Evolutionary conservation across 2,797 vertebrate genomes (phyloP).

Genomic region (Thripadectes ignobilis): DNA sequence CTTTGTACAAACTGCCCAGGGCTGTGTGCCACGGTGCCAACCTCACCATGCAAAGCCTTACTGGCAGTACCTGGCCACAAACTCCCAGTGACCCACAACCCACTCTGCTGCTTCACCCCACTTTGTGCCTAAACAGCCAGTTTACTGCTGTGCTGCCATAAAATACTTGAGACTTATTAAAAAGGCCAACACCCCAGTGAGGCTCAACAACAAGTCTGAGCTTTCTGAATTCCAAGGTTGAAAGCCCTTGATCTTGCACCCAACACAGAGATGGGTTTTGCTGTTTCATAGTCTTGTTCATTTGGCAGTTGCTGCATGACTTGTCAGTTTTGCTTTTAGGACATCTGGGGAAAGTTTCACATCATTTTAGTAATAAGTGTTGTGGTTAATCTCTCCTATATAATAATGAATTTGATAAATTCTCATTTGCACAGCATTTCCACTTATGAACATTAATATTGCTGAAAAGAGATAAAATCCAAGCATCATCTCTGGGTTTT

Average conservation of each 20-base stretch:
- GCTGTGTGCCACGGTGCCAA: neutral
- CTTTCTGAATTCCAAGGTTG: neutral
- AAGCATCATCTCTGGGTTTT: neutral
- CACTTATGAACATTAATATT: neutral
- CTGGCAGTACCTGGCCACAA: fast-evolving
- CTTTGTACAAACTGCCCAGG: neutral
- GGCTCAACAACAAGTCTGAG: neutral
- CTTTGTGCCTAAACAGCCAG: too few species aligned
- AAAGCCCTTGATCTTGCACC: neutral
- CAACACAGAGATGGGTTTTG: neutral
- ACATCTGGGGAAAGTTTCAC: neutral
- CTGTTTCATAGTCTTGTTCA: neutral
- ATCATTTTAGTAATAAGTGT: neutral
- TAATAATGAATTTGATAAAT: neutral
- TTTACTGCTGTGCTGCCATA: neutral
- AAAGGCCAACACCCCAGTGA: neutral
- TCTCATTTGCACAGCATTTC: neutral
- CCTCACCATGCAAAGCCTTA: neutral
- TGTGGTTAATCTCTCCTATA: neutral
- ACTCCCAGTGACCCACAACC: neutral
- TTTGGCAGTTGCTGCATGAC: neutral
- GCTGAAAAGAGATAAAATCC: neutral
- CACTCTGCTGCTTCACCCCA: neutral
- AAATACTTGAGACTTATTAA: neutral
- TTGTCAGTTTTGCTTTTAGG: neutral